A percentile compares a stretch with the other conserved stretches of the same genome.
phyloP scores from a whole-genome alignment of 2,888 invertebrate genomes.

The Ectropis crepuscularia region DNA sequence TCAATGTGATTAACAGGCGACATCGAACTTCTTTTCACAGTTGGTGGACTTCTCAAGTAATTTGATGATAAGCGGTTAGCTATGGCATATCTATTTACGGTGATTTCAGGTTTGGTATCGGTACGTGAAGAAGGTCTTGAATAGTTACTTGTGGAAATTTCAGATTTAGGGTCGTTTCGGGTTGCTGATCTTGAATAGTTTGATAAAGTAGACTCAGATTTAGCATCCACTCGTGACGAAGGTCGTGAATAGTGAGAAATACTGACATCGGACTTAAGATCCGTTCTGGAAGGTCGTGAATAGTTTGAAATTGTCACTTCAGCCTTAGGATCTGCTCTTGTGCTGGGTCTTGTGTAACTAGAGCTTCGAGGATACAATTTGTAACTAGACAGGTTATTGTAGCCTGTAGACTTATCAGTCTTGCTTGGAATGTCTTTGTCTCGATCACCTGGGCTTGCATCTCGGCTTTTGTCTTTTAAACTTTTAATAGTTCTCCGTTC shows the following conservation, averaged over 20 bases:
- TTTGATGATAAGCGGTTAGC: constrained; percentile 73
- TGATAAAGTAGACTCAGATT: constrained; percentile 20
- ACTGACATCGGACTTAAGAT: constrained; percentile 23
- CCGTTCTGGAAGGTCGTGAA: constrained; percentile 17
- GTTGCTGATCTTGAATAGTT: constrained; percentile 26
- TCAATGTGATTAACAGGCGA: constrained; percentile 69
- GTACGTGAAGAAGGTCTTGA: constrained; percentile 49
- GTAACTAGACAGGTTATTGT: constrained; percentile 78
- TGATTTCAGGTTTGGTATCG: constrained; percentile 59
- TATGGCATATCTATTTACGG: constrained; percentile 73
- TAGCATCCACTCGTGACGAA: constrained; percentile 24
- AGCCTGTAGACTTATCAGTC: constrained; percentile 82
- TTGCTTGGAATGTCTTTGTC: constrained; percentile 84
- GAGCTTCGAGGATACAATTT: constrained; percentile 82
- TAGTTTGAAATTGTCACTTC: constrained; percentile 49
- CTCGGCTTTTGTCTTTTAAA: constrained; percentile 78
- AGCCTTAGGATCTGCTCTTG: constrained; percentile 57
- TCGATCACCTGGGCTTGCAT: constrained; percentile 83
- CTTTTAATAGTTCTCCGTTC: constrained; percentile 71
- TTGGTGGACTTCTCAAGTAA: constrained; percentile 73
- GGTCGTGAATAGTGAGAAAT: constrained; percentile 27
- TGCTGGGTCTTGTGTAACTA: constrained; percentile 61
- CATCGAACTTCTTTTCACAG: constrained; percentile 67
- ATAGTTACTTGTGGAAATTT: constrained; percentile 19
- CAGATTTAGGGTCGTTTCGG: constrained; percentile 23